These are phyloP conservation scores for Clarias fuscus DNA, from an alignment of 2,797 vertebrate species.

Conservation along the genomic window DNA sequence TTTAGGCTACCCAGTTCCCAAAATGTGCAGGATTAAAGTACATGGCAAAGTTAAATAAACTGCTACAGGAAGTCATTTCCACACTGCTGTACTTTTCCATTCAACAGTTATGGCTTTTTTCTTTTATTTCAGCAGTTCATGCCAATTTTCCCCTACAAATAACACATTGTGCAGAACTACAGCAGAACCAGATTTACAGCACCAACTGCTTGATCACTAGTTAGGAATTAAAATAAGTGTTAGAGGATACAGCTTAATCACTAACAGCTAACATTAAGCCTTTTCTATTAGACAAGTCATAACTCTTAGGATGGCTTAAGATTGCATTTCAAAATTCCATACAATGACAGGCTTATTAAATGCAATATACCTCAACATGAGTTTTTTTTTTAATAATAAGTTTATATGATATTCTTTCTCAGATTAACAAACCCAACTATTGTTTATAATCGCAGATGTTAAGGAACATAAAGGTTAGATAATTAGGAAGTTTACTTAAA, in stretches of 20 bases:
- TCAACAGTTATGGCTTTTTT: not conserved
- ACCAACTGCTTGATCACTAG: not conserved
- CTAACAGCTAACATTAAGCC: not conserved
- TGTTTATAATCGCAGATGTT: not conserved
- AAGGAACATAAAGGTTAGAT: not conserved
- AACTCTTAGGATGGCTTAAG: not conserved
- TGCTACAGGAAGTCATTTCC: not conserved
- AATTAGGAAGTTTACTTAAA: not conserved
- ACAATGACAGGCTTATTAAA: not conserved
- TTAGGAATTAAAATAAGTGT: not conserved
- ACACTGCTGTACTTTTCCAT: not conserved
- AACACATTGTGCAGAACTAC: not conserved
- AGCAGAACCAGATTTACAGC: not conserved
- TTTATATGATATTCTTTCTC: not conserved
- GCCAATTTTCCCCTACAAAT: not conserved
- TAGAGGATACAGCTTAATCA: not conserved
- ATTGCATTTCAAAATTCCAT: not conserved
- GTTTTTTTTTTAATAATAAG: not conserved
- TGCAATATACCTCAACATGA: not conserved
- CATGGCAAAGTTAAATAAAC: not conserved
- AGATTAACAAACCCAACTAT: not conserved
- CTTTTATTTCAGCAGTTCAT: not conserved
- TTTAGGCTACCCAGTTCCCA: not conserved
- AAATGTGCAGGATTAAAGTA: not conserved
- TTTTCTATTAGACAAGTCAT: not conserved